phyloP scores from a whole-genome alignment of 2,888 invertebrate genomes.

The Drosophila infuscata region DNA sequence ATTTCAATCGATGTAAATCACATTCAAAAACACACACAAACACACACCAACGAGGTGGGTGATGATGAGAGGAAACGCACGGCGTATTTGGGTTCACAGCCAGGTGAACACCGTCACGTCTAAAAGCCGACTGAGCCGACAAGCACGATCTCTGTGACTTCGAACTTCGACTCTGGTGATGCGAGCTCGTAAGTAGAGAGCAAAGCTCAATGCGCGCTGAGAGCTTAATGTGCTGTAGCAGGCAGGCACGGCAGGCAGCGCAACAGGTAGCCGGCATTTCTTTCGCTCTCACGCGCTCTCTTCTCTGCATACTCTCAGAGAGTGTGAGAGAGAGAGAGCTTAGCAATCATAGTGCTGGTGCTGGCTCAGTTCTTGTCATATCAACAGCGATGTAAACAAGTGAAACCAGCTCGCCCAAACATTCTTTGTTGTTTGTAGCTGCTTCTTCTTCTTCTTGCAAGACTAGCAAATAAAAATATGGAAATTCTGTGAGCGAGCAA shows the following conservation, averaged over 20 bases:
- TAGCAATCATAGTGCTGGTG: constrained; percentile 3
- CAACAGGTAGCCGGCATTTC: constrained; percentile 73
- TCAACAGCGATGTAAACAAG: constrained; percentile 73
- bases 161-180: constrained; percentile 10
- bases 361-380: constrained; percentile 28
- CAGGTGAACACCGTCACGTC: constrained; percentile 73
- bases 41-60: constrained; percentile 32
- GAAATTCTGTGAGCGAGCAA: constrained; percentile 32
- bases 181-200: constrained; percentile 25
- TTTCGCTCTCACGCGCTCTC: constrained; percentile 18
- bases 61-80: constrained; percentile 21
- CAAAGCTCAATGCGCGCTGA: constrained; percentile 43
- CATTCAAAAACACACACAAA: constrained; percentile 30
- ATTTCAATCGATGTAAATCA: constrained; percentile 40
- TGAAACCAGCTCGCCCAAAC: constrained; percentile 84
- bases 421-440: constrained; percentile 74
- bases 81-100: constrained; percentile 53
- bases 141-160: constrained; percentile 49
- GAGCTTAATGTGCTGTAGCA: constrained; percentile 48
- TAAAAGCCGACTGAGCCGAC: constrained; percentile 70
- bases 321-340: constrained; percentile 7
- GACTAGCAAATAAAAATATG: constrained; percentile 38
- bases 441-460: constrained; percentile 24
- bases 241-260: background rate
- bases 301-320: background rate